Evolutionary conservation across 2,888 invertebrate species (phyloP).

Genomic region (Synanthedon tipuliformis): DNA sequence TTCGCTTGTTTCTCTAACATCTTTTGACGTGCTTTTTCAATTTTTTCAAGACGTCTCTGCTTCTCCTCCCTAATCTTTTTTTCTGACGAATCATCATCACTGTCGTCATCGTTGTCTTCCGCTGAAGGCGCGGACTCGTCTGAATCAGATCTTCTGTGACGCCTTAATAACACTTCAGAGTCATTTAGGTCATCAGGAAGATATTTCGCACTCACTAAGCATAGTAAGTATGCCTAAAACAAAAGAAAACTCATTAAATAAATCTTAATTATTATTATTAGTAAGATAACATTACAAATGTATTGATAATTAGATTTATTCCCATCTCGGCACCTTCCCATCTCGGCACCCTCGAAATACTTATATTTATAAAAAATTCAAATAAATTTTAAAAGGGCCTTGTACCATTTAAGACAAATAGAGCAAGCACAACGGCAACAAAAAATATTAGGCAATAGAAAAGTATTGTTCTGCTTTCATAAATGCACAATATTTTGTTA

Average conservation of each 20-base stretch:
- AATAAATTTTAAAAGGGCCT: no score
- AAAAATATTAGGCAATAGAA: no score
- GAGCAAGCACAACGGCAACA: no score
- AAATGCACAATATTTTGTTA: no score
- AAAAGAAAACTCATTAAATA: slow-evolving; percentile 5
- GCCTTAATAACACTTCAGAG: slow-evolving; percentile 23
- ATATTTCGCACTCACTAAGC: slow-evolving; percentile 53
- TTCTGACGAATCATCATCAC: slow-evolving; percentile 13
- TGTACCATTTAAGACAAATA: no score
- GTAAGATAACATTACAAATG: no score
- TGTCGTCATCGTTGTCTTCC: slow-evolving; percentile 20
- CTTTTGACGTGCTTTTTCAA: slow-evolving; percentile 27
- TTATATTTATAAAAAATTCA: no score
- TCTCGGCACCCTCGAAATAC: no score
- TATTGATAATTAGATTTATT: no score
- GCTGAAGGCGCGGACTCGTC: slow-evolving; percentile 28
- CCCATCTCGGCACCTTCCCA: no score
- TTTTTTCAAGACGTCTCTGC: slow-evolving; percentile 25
- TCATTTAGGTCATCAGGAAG: slow-evolving; percentile 39
- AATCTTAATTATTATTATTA: not conserved
- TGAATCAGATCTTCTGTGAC: slow-evolving; percentile 27
- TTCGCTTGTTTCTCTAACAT: slow-evolving; percentile 19
- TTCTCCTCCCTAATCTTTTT: slow-evolving; percentile 18
- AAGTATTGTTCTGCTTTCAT: no score
- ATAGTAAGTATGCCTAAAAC: slow-evolving; percentile 44